Evolutionary conservation across 2,797 vertebrate genomes (phyloP), one percentile per base, ranked within the genome.

Genomic region (Malurus leucopterus): DNA sequence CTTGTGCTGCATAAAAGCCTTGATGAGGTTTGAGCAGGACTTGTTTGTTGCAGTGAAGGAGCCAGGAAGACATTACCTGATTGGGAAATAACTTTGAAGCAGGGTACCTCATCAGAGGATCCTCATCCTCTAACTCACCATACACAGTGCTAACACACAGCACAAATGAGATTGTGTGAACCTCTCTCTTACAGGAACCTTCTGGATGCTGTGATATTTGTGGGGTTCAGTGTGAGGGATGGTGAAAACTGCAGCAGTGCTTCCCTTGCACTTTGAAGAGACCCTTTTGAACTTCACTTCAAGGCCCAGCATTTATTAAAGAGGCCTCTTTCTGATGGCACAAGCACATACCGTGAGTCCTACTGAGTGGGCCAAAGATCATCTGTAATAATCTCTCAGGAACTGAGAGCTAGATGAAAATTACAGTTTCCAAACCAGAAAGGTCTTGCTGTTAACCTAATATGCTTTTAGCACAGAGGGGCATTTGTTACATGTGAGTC

Each of bases 401-500:
- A 93, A 58, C 32, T 36, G 53, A 87, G 76, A 84, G 57, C 46
- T 81, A 57, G 27, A 77, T 41, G 59, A 91, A 90, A 91, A 88
- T 72, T 89, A 40, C 26, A 15, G 67, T 76, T 95, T 89, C 82
- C 77, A 91, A 88, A 90, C 11, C 73, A 87, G 73, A 88, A 84
- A 89, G 46, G 34, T 79, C 81, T 77, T 89, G 26, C 67, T 89
- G 82, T 94, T 91, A 86, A 86, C 59, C 81, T 76, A 87, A 84
- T 61, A 84, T 15, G 61, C 29, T 89, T 85, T 38, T 70, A 78
- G 72, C 30, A 78, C 68, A 94, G 86, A 91, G 58, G 70, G 32
- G 26, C 63, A 54, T 84, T 93, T 94, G 83, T 95, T 93, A 76
- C 57, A 34, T 88, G 36, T 43, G 83, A 88, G 76, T 84, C 85